phyloP scores from a whole-genome alignment of 2,888 invertebrate species.

The Platypus cylindrus region DNA sequence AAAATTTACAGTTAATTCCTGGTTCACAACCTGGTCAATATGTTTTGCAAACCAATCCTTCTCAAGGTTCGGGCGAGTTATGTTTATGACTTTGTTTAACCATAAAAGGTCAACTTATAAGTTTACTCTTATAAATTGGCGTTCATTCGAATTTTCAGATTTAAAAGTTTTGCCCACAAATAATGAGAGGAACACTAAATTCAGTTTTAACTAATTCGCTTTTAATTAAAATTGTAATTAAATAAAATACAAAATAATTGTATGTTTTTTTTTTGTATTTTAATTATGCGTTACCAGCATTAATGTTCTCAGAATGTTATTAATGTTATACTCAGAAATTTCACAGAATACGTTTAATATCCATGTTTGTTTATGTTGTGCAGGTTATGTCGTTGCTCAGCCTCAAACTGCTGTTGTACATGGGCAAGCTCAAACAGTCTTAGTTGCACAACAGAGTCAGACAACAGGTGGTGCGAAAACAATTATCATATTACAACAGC shows the following conservation, averaged over 20 bases:
- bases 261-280: too few species aligned
- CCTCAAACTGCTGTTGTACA: slow-evolving; percentile 47
- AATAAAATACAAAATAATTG: too few species aligned
- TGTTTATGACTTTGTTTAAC: neutral
- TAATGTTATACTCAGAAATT: too few species aligned
- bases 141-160: too few species aligned
- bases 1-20: slow-evolving; percentile 38
- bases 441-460: slow-evolving; percentile 54
- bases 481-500: slow-evolving; percentile 56
- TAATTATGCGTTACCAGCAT: too few species aligned
- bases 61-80: slow-evolving; percentile 41
- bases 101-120: neutral
- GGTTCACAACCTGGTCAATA: slow-evolving; percentile 37
- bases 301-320: too few species aligned
- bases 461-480: slow-evolving; percentile 52
- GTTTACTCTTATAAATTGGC: too few species aligned
- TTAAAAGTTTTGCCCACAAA: too few species aligned
- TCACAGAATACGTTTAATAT: too few species aligned
- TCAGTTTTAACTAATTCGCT: too few species aligned
- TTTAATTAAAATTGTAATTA: too few species aligned
- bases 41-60: slow-evolving; percentile 38
- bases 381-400: slow-evolving; percentile 49
- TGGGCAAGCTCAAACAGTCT: slow-evolving; percentile 49
- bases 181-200: too few species aligned
- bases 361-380: neutral